These are phyloP conservation scores for Pyrrhia umbra DNA, from an alignment of 2,888 invertebrate genomes.

Conservation along the genomic window DNA sequence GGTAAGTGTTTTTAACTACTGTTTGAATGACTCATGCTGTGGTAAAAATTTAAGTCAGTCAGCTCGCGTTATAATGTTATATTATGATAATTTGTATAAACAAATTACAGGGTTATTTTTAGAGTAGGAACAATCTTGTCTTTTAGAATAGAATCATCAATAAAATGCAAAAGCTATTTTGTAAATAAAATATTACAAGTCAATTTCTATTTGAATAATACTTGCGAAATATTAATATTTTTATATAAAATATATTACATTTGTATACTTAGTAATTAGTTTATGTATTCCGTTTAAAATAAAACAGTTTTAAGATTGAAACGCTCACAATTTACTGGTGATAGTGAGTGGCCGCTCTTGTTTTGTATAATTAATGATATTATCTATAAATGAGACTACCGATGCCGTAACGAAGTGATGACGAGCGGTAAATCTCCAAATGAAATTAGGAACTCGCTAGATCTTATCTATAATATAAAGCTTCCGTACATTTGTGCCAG, in stretches of 20 bases:
- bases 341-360: neutral
- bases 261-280: neutral
- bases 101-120: no score
- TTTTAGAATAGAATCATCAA: no score
- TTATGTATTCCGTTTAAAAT: no score
- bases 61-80: no score
- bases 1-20: slow-evolving; percentile 3
- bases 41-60: no score
- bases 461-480: slow-evolving; percentile 2
- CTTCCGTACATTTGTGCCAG: neutral
- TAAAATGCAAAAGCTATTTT: no score
- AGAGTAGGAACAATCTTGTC: no score
- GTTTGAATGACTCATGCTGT: no score
- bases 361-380: slow-evolving; percentile 10
- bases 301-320: neutral
- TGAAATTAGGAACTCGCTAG: slow-evolving; percentile 9
- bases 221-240: neutral
- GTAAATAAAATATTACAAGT: neutral
- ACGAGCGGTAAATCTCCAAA: slow-evolving; percentile 29
- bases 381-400: neutral
- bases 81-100: no score
- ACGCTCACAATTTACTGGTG: neutral
- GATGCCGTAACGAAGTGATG: neutral
- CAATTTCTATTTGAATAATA: neutral
- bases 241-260: neutral